A percentile compares a stretch with the other conserved stretches of the same genome.
Conservation (phyloP, 2,888 invertebrate species). For the Entomobrya multifasciata region DNA sequence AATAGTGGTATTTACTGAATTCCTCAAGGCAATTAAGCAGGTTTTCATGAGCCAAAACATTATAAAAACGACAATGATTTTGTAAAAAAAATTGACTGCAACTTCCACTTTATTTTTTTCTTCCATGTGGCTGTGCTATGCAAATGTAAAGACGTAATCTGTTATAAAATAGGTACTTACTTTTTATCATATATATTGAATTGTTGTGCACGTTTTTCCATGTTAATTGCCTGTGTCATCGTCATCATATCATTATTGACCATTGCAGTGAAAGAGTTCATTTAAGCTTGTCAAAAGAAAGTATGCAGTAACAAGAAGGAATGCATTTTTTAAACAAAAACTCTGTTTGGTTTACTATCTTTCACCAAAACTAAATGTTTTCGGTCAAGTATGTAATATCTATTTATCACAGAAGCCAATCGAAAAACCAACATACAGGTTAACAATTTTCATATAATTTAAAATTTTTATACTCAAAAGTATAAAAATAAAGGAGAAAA, state of each 20-base stretch:
- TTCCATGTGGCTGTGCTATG: background rate
- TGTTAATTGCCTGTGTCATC: background rate
- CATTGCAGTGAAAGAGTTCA: too few species aligned
- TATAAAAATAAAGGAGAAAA: constrained; percentile 26
- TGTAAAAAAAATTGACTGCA: background rate
- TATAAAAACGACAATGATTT: background rate
- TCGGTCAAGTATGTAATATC: background rate
- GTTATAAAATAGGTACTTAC: too few species aligned
- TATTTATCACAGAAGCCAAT: background rate
- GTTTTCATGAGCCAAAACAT: constrained; percentile 39
- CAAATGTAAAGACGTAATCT: background rate
- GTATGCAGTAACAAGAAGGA: background rate
- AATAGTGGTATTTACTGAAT: constrained; percentile 50
- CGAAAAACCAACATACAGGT: constrained; percentile 12
- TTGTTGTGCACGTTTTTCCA: background rate
- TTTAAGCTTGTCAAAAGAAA: too few species aligned
- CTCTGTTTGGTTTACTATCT: background rate
- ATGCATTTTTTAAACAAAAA: background rate
- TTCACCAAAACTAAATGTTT: constrained; percentile 2
- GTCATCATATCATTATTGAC: too few species aligned
- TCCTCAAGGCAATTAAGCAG: constrained; percentile 64
- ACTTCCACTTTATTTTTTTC: constrained; percentile 41
- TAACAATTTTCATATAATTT: background rate
- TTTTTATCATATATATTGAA: too few species aligned
- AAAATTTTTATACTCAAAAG: background rate